phyloP scores from a whole-genome alignment of 2,797 vertebrate species.

The Pseudochaenichthys georgianus region DNA sequence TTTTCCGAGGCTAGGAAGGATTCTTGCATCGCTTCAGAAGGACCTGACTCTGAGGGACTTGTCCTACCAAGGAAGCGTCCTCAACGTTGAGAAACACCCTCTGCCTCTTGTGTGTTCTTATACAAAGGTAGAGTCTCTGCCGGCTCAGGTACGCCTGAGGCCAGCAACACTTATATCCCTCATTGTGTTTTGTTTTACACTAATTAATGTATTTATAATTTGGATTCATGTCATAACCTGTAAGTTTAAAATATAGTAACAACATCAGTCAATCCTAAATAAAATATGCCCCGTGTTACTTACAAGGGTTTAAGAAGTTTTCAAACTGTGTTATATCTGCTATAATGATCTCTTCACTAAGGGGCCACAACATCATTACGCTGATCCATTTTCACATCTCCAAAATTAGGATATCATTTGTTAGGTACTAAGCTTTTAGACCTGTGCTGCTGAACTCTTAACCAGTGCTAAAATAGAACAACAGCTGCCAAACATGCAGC shows the following conservation, averaged over 20 bases:
- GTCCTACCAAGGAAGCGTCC: too few relatives aligned
- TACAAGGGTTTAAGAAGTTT: too few relatives aligned
- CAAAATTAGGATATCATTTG: slow-evolving; percentile 25
- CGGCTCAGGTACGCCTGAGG: too few relatives aligned
- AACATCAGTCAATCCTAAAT: not conserved
- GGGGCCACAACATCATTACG: slow-evolving; percentile 1
- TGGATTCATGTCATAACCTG: not conserved
- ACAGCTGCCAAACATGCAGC: slow-evolving; percentile 73
- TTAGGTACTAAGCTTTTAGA: slow-evolving; percentile 36
- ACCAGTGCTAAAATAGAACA: slow-evolving; percentile 64
- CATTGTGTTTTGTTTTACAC: not conserved
- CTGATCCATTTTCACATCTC: slow-evolving; percentile 36
- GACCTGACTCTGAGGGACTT: too few relatives aligned
- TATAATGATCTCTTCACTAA: not conserved
- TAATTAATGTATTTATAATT: not conserved
- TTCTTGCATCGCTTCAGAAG: too few relatives aligned
- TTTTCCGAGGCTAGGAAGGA: too few relatives aligned
- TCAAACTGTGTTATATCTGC: not conserved
- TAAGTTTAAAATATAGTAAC: not conserved
- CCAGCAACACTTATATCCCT: not conserved
- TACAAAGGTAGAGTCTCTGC: too few relatives aligned
- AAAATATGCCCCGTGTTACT: not conserved
- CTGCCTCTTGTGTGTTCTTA: too few relatives aligned
- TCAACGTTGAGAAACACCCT: too few relatives aligned
- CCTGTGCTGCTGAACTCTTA: slow-evolving; percentile 48